These are phyloP conservation scores for Panagrolaimus sp. DNA, from an alignment of 1,140 invertebrate species.

Conservation along the genomic window DNA sequence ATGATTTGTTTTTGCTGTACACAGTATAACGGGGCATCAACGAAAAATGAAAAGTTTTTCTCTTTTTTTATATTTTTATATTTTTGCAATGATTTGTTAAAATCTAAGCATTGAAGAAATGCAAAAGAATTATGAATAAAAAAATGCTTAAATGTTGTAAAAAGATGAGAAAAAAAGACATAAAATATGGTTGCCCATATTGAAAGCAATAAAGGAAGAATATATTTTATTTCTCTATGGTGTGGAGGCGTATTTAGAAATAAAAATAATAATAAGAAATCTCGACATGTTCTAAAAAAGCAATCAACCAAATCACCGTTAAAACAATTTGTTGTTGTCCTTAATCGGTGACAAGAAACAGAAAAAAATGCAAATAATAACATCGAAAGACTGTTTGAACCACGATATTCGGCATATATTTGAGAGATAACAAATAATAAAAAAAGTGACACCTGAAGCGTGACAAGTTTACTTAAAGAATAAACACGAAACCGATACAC, in stretches of 20 bases:
- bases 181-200: slow-evolving; percentile 8
- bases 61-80: too few relatives aligned
- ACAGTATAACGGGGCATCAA: too few relatives aligned
- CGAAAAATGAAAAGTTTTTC: too few relatives aligned
- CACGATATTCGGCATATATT: too few relatives aligned
- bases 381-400: too few relatives aligned
- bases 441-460: slow-evolving; percentile 11
- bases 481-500: slow-evolving; percentile 9
- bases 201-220: slow-evolving; percentile 6
- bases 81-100: too few relatives aligned
- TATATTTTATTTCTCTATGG: background rate
- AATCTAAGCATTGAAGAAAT: background rate
- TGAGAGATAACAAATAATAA: too few relatives aligned
- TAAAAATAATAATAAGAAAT: background rate
- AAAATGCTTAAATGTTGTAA: slow-evolving; percentile 1
- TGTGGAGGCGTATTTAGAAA: background rate
- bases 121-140: slow-evolving; percentile 6
- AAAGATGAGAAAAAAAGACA: background rate
- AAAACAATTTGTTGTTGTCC: background rate
- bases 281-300: slow-evolving; percentile 13
- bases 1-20: too few relatives aligned
- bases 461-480: slow-evolving; percentile 11
- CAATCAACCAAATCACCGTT: slow-evolving; percentile 8
- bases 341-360: background rate
- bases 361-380: too few relatives aligned